Percentiles rank a stretch among this genome's conserved stretches.
Conservation (phyloP, 2,888 invertebrate genomes). For the Aproaerema taeniolella region DNA sequence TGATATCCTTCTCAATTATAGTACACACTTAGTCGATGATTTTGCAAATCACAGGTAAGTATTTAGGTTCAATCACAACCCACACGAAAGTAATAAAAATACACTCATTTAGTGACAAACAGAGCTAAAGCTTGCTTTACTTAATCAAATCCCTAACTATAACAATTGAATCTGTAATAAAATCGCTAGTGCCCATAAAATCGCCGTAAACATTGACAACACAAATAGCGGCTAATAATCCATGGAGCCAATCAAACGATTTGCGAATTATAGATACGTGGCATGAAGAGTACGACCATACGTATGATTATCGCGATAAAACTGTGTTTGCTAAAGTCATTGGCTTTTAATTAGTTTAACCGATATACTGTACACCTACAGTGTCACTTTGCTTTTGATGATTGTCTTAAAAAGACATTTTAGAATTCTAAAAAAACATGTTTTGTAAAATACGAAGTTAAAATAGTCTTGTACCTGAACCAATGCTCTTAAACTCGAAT, state of each 20-base stretch:
- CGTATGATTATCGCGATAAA: conserved; percentile 63
- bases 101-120: conserved; percentile 43
- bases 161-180: conserved; percentile 68
- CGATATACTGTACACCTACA: no score
- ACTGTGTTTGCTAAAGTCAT: conserved; percentile 59
- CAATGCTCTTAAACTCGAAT: no score
- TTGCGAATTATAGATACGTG: conserved; percentile 58
- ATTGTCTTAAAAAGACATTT: no score
- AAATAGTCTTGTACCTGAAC: no score
- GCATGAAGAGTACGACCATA: conserved; percentile 40
- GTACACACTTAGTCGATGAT: no score
- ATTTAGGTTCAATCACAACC: no score
- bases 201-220: conserved; percentile 69
- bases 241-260: conserved; percentile 57
- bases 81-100: conserved; percentile 37
- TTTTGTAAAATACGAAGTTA: no score
- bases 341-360: conserved; percentile 49
- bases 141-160: conserved; percentile 70
- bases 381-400: no score
- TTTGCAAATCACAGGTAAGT: no score
- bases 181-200: conserved; percentile 66
- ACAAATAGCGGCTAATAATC: conserved; percentile 71
- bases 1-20: conserved; percentile 6
- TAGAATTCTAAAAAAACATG: no score
- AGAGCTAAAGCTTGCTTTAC: conserved; percentile 53